Evolutionary conservation across 2,888 invertebrate species (phyloP).

Genomic region (Polyommatus icarus): DNA sequence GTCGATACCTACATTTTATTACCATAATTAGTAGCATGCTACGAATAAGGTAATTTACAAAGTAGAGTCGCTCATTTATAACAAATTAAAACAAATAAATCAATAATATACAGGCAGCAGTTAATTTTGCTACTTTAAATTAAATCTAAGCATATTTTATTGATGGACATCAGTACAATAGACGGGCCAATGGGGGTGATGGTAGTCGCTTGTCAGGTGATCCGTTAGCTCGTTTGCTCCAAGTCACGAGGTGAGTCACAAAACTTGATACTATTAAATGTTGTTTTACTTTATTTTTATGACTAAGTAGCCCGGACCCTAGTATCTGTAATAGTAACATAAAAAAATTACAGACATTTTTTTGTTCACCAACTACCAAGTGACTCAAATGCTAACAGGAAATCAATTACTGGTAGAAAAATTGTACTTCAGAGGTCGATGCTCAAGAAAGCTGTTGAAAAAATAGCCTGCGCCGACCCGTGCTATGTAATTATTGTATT

Average conservation of each 20-base stretch:
- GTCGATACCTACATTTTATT: conserved; percentile 14
- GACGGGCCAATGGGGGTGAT: too few relatives aligned
- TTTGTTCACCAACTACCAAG: neutral
- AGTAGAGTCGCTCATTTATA: neutral
- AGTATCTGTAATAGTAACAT: too few relatives aligned
- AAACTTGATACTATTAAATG: too few relatives aligned
- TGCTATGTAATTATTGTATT: neutral
- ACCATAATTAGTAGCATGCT: neutral
- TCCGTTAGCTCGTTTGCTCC: too few relatives aligned
- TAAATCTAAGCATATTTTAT: too few relatives aligned
- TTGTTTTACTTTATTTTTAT: too few relatives aligned
- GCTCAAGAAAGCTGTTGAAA: conserved; percentile 23
- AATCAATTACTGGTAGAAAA: conserved; percentile 32
- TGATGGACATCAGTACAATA: too few relatives aligned
- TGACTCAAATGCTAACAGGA: conserved; percentile 22
- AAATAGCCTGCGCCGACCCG: neutral
- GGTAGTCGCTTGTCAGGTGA: too few relatives aligned
- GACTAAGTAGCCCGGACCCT: too few relatives aligned
- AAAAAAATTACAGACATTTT: neutral
- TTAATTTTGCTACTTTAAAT: too few relatives aligned
- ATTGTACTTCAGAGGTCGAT: conserved; percentile 23
- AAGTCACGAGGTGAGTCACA: too few relatives aligned
- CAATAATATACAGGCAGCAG: neutral
- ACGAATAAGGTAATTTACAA: conserved; percentile 15
- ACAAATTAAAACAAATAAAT: neutral